Evolutionary conservation across 2,113 vertebrate species (phyloP).

Genomic region (Riparia riparia): DNA sequence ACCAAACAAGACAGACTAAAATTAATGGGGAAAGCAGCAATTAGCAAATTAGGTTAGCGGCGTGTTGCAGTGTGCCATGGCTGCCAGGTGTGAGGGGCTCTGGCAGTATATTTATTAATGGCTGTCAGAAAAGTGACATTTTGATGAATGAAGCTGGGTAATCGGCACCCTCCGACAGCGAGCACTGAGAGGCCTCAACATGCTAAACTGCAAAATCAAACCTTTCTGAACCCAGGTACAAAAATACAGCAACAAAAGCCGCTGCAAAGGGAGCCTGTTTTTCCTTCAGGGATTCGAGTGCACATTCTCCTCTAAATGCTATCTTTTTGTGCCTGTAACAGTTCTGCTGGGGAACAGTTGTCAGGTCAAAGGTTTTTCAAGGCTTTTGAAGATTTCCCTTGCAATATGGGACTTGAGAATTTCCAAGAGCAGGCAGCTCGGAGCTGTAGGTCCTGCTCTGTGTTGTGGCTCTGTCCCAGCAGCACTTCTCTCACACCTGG

Average conservation of each 20-base stretch:
- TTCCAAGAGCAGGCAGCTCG: background rate
- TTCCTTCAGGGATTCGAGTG: background rate
- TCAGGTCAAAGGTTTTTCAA: background rate
- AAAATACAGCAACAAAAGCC: constrained; percentile 25
- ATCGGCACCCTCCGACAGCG: constrained; percentile 94
- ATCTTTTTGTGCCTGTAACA: background rate
- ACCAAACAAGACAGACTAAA: constrained; percentile 91
- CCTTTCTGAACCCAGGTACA: constrained; percentile 59
- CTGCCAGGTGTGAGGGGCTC: constrained; percentile 97
- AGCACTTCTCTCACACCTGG: background rate
- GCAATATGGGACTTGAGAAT: background rate
- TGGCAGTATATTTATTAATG: constrained; percentile 99
- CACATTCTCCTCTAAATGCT: background rate
- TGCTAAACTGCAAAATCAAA: constrained; percentile 88
- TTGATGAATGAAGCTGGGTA: constrained; percentile 99
- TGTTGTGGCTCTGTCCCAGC: background rate
- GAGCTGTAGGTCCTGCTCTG: background rate
- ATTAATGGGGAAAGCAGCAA: constrained; percentile 98
- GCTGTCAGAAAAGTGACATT: constrained; percentile 99
- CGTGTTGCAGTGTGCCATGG: constrained; percentile 88
- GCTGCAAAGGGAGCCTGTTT: background rate
- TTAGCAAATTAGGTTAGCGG: constrained; percentile 99
- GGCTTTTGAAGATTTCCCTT: background rate
- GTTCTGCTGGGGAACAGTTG: background rate
- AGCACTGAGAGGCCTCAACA: constrained; percentile 94